These are phyloP conservation scores for Nemurella pictetii DNA, from an alignment of 2,888 invertebrate species.

Conservation along the genomic window DNA sequence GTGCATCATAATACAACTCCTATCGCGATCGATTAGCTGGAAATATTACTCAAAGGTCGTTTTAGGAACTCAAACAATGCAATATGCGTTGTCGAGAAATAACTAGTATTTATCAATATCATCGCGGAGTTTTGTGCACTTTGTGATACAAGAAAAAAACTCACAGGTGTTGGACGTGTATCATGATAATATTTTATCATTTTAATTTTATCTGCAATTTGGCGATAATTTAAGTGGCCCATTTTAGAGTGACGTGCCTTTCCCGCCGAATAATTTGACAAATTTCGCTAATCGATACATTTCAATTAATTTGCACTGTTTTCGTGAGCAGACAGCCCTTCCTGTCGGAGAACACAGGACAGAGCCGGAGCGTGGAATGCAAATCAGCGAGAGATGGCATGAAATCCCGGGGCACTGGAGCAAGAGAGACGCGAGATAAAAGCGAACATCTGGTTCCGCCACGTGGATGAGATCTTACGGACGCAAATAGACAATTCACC, in stretches of 20 bases:
- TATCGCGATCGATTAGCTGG: not conserved
- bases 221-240: too few relatives aligned
- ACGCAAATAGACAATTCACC: constrained; percentile 23
- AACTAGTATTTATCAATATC: not conserved
- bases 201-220: too few relatives aligned
- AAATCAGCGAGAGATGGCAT: not conserved
- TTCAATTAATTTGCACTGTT: not conserved
- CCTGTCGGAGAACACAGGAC: not conserved
- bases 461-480: not conserved
- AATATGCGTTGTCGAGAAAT: not conserved
- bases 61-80: not conserved
- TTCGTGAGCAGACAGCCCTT: not conserved
- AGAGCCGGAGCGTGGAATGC: not conserved
- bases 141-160: not conserved
- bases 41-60: not conserved
- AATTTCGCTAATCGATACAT: not conserved
- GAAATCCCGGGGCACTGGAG: too few relatives aligned
- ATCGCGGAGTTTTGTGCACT: not conserved
- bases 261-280: too few relatives aligned
- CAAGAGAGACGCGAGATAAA: not conserved
- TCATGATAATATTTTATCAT: not conserved
- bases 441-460: constrained; percentile 14
- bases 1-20: not conserved
- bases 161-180: not conserved
- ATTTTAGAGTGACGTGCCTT: too few relatives aligned